Conservation (phyloP, 2,797 vertebrate species). For the Avahi laniger region DNA sequence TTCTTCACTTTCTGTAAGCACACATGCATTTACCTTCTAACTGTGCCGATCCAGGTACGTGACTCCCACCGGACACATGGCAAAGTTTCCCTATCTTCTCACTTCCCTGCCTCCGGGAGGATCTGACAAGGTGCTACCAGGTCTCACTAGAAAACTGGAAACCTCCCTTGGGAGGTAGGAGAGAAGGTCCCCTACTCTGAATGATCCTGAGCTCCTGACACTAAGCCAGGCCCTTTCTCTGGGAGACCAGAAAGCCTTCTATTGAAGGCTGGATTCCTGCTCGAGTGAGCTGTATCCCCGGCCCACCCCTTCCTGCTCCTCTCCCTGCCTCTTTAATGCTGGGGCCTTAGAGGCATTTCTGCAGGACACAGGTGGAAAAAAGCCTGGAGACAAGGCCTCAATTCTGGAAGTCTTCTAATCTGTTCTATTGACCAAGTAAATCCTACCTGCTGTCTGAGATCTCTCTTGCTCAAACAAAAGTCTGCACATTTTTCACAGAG, state of each 20-base stretch:
- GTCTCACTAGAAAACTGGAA: neutral
- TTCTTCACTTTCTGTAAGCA: neutral
- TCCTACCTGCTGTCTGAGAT: slow-evolving; percentile 1
- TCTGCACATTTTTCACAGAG: neutral
- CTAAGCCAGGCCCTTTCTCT: neutral
- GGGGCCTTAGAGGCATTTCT: neutral
- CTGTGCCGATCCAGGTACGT: rapidly evolving
- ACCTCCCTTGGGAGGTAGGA: neutral
- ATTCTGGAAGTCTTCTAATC: neutral
- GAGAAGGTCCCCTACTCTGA: slow-evolving; percentile 31
- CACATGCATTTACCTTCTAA: neutral
- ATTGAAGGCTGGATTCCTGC: neutral
- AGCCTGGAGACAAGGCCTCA: neutral
- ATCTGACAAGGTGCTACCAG: neutral
- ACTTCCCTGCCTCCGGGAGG: neutral
- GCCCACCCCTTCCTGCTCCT: neutral
- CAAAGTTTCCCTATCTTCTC: neutral
- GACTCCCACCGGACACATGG: rapidly evolving
- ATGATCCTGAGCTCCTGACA: neutral
- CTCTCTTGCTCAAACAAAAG: slow-evolving; percentile 52
- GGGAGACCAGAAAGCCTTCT: neutral
- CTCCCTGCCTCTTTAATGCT: rapidly evolving
- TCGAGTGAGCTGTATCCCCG: rapidly evolving
- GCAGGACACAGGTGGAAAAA: neutral
- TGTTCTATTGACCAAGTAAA: neutral